Percentiles rank a stretch among this genome's conserved stretches.
phyloP scores from a whole-genome alignment of 2,888 invertebrate genomes.

The Deroplatys truncata region DNA sequence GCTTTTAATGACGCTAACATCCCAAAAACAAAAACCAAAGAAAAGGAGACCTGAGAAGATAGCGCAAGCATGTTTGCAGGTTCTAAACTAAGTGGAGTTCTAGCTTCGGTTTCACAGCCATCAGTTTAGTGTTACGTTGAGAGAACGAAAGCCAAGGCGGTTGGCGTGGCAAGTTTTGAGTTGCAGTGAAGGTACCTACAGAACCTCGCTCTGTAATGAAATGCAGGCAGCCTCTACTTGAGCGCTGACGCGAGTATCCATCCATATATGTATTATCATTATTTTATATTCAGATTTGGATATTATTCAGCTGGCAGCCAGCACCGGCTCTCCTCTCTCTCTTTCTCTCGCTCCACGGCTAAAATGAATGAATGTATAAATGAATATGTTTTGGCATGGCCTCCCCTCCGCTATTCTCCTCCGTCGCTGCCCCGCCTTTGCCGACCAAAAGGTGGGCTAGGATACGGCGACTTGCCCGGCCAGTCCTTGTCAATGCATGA shows the following conservation, averaged over 20 bases:
- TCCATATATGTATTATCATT: conserved; percentile 32
- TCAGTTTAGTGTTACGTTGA: too few relatives aligned
- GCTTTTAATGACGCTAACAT: too few relatives aligned
- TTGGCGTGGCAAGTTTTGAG: neutral
- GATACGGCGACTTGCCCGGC: conserved; percentile 1
- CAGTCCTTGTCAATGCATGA: conserved; percentile 22
- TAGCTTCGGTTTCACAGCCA: too few relatives aligned
- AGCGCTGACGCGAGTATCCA: conserved; percentile 23
- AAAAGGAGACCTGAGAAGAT: too few relatives aligned
- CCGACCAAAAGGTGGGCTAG: neutral
- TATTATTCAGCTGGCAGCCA: conserved; percentile 24
- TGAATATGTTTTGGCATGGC: conserved; percentile 32
- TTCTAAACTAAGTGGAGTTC: too few relatives aligned
- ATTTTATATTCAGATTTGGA: conserved; percentile 30
- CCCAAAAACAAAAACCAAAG: too few relatives aligned
- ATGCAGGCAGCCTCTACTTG: neutral
- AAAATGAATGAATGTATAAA: conserved; percentile 32
- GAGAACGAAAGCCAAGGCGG: neutral
- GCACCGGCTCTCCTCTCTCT: neutral
- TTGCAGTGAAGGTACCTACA: neutral
- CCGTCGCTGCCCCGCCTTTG: neutral
- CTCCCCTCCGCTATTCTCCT: conserved; percentile 15
- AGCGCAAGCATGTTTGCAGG: too few relatives aligned
- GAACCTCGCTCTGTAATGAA: neutral
- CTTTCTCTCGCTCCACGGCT: conserved; percentile 8